These are phyloP conservation scores for Lethocerus indicus DNA, from an alignment of 1,140 invertebrate species.

Conservation along the genomic window DNA sequence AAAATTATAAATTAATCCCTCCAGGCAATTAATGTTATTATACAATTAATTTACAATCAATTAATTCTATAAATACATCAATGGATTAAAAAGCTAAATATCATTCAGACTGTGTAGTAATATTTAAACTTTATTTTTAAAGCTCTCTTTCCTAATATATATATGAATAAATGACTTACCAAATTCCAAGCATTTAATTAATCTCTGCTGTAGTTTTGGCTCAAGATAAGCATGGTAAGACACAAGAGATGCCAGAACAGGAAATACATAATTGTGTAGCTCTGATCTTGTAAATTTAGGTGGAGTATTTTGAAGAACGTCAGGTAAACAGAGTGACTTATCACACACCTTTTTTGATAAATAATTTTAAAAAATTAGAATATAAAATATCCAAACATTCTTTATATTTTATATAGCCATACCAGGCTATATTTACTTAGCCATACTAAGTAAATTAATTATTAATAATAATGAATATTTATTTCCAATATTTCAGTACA, in stretches of 20 bases:
- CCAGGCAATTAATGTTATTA: too few relatives aligned
- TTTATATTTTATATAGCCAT: background rate
- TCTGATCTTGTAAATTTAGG: conserved; percentile 56
- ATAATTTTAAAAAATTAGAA: too few relatives aligned
- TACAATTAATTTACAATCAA: too few relatives aligned
- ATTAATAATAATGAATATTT: background rate
- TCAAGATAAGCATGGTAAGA: conserved; percentile 73
- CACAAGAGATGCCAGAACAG: conserved; percentile 64
- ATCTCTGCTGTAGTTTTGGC: conserved; percentile 51
- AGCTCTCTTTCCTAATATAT: too few relatives aligned
- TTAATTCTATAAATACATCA: too few relatives aligned
- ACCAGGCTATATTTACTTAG: background rate
- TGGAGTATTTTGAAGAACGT: conserved; percentile 40
- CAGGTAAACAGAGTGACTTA: conserved; percentile 35
- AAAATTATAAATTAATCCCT: too few relatives aligned
- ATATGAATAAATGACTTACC: conserved; percentile 21
- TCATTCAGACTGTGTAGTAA: too few relatives aligned
- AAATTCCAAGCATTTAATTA: conserved; percentile 48
- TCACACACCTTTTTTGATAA: conserved; percentile 48
- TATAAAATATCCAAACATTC: conserved; percentile 8
- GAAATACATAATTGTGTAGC: conserved; percentile 62
- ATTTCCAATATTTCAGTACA: background rate
- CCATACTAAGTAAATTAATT: background rate
- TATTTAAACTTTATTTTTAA: too few relatives aligned
- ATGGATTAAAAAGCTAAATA: too few relatives aligned